Conservation (phyloP, 2,888 invertebrate species). For the Heteromyza rotundicornis region DNA sequence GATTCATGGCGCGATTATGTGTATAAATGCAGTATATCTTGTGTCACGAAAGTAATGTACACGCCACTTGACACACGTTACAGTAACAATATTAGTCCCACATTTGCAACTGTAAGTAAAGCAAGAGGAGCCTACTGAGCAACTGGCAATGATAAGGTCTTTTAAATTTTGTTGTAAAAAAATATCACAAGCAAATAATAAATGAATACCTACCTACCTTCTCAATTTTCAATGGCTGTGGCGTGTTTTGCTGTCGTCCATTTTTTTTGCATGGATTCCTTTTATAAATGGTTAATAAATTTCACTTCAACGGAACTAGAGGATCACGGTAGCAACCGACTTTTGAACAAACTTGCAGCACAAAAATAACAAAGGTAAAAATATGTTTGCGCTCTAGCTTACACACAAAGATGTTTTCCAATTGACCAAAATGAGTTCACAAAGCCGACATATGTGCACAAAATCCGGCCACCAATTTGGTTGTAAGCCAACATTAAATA, state of each 20-base stretch:
- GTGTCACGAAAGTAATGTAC: constrained; percentile 46
- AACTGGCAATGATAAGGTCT: constrained; percentile 30
- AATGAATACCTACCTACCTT: constrained; percentile 44
- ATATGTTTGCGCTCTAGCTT: not conserved
- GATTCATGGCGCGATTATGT: constrained; percentile 60
- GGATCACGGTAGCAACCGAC: constrained; percentile 41
- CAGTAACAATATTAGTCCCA: constrained; percentile 21
- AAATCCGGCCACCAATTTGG: constrained; percentile 29
- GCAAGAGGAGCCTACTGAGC: constrained; percentile 12
- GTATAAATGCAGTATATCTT: constrained; percentile 60
- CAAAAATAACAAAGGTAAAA: not conserved
- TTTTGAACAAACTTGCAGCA: too few relatives aligned
- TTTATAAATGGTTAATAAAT: constrained; percentile 53
- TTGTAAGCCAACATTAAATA: not conserved
- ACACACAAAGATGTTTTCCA: constrained; percentile 9
- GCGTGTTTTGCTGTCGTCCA: constrained; percentile 51
- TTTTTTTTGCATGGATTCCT: constrained; percentile 52
- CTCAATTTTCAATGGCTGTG: constrained; percentile 27
- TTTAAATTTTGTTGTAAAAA: constrained; percentile 53
- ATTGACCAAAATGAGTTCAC: constrained; percentile 35
- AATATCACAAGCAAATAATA: constrained; percentile 51
- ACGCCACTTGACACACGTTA: constrained; percentile 31
- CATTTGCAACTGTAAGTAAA: constrained; percentile 22
- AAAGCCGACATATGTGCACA: constrained; percentile 42
- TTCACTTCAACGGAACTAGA: constrained; percentile 38